Conservation (phyloP, 2,113 vertebrate species). For the Sebastes schlegelii region DNA sequence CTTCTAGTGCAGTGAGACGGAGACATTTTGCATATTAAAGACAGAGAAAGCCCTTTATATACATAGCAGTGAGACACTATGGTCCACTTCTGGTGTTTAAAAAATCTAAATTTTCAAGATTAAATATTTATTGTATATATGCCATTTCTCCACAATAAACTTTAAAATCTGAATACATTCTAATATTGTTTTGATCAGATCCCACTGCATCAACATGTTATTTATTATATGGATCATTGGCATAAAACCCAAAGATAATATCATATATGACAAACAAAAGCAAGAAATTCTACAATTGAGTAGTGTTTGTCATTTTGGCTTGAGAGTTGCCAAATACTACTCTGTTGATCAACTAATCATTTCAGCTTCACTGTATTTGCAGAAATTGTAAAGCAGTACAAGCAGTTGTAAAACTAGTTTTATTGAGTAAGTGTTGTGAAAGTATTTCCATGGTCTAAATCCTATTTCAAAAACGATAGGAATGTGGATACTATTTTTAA, state of each 20-base stretch:
- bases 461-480: not conserved
- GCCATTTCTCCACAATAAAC: not conserved
- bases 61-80: not conserved
- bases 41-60: not conserved
- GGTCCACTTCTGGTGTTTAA: not conserved
- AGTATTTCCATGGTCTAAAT: not conserved
- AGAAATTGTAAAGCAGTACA: not conserved
- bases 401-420: not conserved
- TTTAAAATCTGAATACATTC: not conserved
- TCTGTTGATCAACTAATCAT: no score
- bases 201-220: not conserved
- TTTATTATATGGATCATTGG: not conserved
- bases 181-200: not conserved
- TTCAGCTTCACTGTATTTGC: no score
- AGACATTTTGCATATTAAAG: not conserved
- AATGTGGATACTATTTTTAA: not conserved
- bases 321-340: no score
- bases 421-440: not conserved
- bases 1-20: conserved; percentile 9
- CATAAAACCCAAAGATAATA: not conserved
- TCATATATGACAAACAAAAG: not conserved
- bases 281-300: no score
- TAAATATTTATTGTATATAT: not conserved
- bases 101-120: not conserved
- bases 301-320: no score